Conservation (phyloP, 2,113 vertebrate species). For the Cricetomys ansorgei region DNA sequence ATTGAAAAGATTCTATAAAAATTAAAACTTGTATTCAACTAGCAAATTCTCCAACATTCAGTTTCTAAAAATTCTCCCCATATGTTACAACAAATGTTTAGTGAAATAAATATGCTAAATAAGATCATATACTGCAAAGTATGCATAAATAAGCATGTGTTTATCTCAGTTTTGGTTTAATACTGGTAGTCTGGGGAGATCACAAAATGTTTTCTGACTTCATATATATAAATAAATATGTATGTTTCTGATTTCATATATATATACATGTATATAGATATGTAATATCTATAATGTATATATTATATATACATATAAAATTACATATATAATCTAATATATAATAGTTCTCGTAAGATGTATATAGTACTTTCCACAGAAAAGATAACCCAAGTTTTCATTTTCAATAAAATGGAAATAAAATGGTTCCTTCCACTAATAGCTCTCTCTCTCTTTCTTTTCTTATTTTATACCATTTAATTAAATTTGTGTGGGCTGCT, state of each 20-base stretch:
- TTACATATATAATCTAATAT: too few species aligned
- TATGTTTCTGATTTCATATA: background rate
- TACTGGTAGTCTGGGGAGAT: background rate
- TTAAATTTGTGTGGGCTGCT: background rate
- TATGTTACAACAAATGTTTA: background rate
- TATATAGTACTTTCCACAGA: background rate
- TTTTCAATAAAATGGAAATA: background rate
- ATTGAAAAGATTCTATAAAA: background rate
- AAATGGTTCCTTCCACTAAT: background rate
- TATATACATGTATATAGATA: background rate
- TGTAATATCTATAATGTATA: background rate
- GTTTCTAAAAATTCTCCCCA: background rate
- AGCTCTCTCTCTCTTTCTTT: background rate
- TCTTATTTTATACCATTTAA: constrained; percentile 5
- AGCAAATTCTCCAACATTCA: background rate
- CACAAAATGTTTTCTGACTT: background rate
- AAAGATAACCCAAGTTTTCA: background rate
- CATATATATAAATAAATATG: too few species aligned
- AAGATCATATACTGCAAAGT: background rate
- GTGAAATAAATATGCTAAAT: background rate
- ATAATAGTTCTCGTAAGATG: background rate
- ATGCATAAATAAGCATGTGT: background rate
- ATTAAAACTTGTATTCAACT: background rate
- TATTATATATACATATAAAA: too few species aligned
- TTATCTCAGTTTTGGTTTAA: background rate